Evolutionary conservation across 2,113 vertebrate species (phyloP), one percentile per base, ranked within the genome.

Genomic region (Hippopotamus amphibius): DNA sequence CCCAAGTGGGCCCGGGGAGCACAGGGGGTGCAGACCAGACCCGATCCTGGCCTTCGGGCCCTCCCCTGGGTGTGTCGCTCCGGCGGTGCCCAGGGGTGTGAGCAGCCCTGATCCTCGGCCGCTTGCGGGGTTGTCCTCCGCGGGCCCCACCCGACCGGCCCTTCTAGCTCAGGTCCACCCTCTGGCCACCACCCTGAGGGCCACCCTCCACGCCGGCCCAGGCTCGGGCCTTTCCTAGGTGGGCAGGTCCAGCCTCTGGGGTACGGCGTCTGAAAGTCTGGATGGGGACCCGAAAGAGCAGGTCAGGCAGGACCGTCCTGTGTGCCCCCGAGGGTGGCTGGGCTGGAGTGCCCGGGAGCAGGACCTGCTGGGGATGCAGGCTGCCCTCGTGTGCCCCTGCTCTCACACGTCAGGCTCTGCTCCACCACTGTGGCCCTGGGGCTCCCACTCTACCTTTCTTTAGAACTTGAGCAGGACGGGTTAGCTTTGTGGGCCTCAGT

Each of bases 301-400:
- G 74, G 33, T 41, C 37, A 37, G 53, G 55, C 48, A 3, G 61
- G 46, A 28, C 16, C 5, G 46, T 12, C 72, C 74, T 28, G 19
- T 0, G 0, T 21, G 22, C 33, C 26, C 66, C 4, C 6, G 33
- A 76, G 48, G 30, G 10, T 12, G 19, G 53, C 28, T 11, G 17
- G 10, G 0, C 61, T 37, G 0, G 2, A 2, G n/a, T 2, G 14
- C 19, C 81, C 55, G 84, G 14, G 37, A 37, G n/a, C 43, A 14
- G 57, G 19, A 5, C 9, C 74, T 3, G 0, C 26, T 0, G 41
- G 26, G 69, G 50, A 37, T 2, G 2, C 6, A 4, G 48, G 74
- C n/a, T 11, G 21, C 3, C 0, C 24, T 3, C 4, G 1, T 3
- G 7, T 11, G 24, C 2, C 57, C 17, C 59, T 6, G 19, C 22